A percentile compares a stretch with the other conserved stretches of the same genome.
Conservation (phyloP, 2,888 invertebrate species). For the Trissonchulus sp. region DNA sequence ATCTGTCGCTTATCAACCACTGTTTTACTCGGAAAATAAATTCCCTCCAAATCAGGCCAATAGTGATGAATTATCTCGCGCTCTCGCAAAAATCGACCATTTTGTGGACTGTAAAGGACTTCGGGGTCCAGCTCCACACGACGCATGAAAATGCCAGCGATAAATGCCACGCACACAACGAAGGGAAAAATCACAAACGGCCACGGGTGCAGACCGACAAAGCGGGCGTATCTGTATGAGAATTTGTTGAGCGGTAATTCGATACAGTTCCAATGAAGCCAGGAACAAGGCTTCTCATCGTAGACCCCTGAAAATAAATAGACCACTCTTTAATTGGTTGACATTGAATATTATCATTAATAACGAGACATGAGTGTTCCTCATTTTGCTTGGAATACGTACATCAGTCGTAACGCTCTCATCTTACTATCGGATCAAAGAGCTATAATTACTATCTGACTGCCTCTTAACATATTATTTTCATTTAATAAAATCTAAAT, state of each 20-base stretch:
- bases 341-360: too few species aligned
- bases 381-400: too few species aligned
- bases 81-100: slow-evolving; percentile 42
- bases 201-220: slow-evolving; percentile 14
- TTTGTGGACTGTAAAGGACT: slow-evolving; percentile 49
- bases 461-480: too few species aligned
- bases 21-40: slow-evolving; percentile 49
- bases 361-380: too few species aligned
- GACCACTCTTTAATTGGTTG: too few species aligned
- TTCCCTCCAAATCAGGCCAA: slow-evolving; percentile 47
- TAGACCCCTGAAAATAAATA: background rate
- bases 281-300: background rate
- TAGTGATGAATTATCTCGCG: slow-evolving; percentile 44
- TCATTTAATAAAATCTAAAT: too few species aligned
- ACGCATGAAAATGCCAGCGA: slow-evolving; percentile 31
- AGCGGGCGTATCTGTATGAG: background rate
- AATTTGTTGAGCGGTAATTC: background rate
- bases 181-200: slow-evolving; percentile 40
- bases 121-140: slow-evolving; percentile 42
- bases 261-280: background rate
- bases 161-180: slow-evolving; percentile 42
- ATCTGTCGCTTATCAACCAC: slow-evolving; percentile 49
- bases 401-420: too few species aligned
- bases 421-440: too few species aligned
- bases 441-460: too few species aligned